Base-by-base conservation (phyloP, 2,113 vertebrate species). In the Mus pahari region DNA sequence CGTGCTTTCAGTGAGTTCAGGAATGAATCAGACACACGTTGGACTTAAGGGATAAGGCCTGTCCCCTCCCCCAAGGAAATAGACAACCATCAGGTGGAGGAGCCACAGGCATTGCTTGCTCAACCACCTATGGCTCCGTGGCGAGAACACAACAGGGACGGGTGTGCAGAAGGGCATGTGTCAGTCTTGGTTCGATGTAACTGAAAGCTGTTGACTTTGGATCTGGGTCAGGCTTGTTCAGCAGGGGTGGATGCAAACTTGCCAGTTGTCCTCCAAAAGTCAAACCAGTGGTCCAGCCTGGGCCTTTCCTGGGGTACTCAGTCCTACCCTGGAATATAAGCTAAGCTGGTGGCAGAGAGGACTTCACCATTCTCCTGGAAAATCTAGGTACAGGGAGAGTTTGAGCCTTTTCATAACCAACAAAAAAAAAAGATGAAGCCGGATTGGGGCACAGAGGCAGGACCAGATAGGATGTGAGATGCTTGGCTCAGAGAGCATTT, bases 341-440 rank as follows among this genome's bases (percentile, higher is more conserved):
- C 82, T 22, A 26, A 39, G 86, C 64, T 3, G 11, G 58, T 1
- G 78, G 14, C 13, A 19, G 64, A 28, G 2, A 81, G 24, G 22
- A 1, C 50, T 5, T 48, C 13, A 3, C 22, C 19, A n/a, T 5
- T 17, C 64, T n/a, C 50, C 26, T 0, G 2, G 50, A 71, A 22
- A 5, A 39, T 3, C 14, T 0, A 3, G 11, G 55, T 55, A 1
- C 0, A 0, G 64, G 42, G 58, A 31, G 39, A 48, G 90, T 53
- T 24, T 1, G 78, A 74, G 74, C 66, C 16, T 77, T 58, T 94
- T 9, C 7, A 50, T 42, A 53, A 55, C 64, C 77, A 96, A 64
- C 53, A 94, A 53, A 91, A 10, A 94, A 53, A 91, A 10, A 90
- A 5, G 77, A 94, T 31, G 14, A 94, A 91, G 73, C 22, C 39